Base-by-base conservation (phyloP, 2,888 invertebrate species). In the Ochropleura plecta region DNA sequence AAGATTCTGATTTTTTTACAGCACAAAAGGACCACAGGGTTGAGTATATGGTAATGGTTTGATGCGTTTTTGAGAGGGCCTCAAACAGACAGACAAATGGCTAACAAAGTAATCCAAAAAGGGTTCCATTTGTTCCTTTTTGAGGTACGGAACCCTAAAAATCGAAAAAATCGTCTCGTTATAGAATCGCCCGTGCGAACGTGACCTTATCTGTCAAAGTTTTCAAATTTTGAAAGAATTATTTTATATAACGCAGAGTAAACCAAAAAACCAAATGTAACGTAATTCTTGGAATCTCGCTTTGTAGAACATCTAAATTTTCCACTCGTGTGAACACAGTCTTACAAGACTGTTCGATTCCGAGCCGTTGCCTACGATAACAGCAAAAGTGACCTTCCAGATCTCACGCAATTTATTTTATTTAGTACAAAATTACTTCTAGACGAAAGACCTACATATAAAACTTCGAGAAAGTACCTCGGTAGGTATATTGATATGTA, bases 391-490 rank as follows among this genome's bases (percentile, higher is more conserved):
- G 66, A 74, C 72, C 68, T 65, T 62, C 30, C 1, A 62, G 59
- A 73, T 63, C 40, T 42, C 53, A 60, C 18, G 51, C 65, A 42
- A 80, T 66, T 71, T 81, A 55, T 81, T 79, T 79, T 64, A 49
- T 76, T 83, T 44, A 70, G 30, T 55, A 60, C 60, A 69, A 64
- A 62, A 73, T 73, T n/a, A 69, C 59, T 66, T 42, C 3, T 55
- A 76, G 46, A 64, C 59, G 51, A 63, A 69, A 68, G 42, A 51
- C 49, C 44, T 69, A 53, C n/a, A 5, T 18, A n/a, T 48, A 57
- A 69, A 71, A 65, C 46, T 69, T 65, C 4, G 18, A 51, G 49
- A 49, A 44, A n/a, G 44, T 59, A 40, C n/a, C 30, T 64, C 48
- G 71, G 68, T 71, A 44, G 71, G 68, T 71, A 44, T 62, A 78